phyloP scores from a whole-genome alignment of 2,797 vertebrate species.

The Phataginus tetradactyla region DNA sequence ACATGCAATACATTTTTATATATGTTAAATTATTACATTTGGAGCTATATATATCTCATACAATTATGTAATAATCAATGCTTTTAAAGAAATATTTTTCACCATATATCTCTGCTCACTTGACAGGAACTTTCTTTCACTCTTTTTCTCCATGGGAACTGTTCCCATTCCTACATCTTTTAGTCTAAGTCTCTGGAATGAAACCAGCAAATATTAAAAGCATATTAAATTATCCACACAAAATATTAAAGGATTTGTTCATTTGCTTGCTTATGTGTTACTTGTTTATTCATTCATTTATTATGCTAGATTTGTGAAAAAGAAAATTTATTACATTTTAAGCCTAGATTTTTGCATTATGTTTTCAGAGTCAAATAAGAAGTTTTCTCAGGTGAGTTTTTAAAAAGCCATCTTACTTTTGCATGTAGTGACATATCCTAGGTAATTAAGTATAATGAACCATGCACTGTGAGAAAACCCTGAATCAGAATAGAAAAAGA shows the following conservation, averaged over 20 bases:
- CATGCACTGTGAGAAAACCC: neutral
- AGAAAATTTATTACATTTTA: conserved; percentile 29
- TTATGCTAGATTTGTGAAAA: conserved; percentile 39
- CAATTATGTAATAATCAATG: neutral
- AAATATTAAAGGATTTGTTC: conserved; percentile 15
- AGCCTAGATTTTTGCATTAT: neutral
- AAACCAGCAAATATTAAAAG: conserved; percentile 14
- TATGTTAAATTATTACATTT: neutral
- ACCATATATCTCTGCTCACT: neutral
- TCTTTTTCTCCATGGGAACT: neutral
- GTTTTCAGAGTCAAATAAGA: conserved; percentile 4
- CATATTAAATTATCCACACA: neutral
- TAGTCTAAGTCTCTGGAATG: neutral
- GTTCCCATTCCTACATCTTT: neutral
- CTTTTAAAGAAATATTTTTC: conserved; percentile 7
- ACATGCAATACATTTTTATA: neutral
- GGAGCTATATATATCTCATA: neutral
- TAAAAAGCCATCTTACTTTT: conserved; percentile 37
- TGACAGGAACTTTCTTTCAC: neutral
- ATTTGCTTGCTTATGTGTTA: neutral
- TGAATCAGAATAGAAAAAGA: neutral
- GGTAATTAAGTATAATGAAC: conserved; percentile 57
- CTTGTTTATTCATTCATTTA: conserved; percentile 42
- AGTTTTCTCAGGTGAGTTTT: conserved; percentile 43
- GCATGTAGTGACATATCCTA: neutral